Conservation (phyloP, 2,113 vertebrate genomes). For the Heterotilapia buettikoferi region DNA sequence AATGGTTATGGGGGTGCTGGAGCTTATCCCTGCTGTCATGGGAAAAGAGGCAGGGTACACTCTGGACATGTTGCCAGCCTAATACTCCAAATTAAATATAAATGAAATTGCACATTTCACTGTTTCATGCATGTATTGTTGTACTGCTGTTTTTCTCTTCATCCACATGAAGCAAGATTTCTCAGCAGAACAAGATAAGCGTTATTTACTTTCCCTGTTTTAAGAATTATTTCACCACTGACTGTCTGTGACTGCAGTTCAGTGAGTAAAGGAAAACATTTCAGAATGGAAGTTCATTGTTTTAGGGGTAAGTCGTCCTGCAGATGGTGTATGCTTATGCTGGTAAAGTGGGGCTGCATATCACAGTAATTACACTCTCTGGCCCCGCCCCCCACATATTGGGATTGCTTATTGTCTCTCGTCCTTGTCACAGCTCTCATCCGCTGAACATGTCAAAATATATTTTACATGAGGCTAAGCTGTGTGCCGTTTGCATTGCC, state of each 20-base stretch:
- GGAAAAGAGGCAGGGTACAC: background rate
- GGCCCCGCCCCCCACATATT: background rate
- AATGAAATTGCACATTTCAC: background rate
- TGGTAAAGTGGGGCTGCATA: background rate
- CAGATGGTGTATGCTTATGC: slow-evolving; percentile 21
- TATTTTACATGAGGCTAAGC: background rate
- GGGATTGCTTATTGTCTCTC: background rate
- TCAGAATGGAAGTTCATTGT: background rate
- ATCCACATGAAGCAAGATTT: background rate
- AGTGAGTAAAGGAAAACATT: background rate
- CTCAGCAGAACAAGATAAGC: background rate
- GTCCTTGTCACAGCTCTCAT: background rate
- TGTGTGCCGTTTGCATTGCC: background rate
- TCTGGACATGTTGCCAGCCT: background rate
- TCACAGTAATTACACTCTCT: background rate
- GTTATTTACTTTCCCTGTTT: background rate
- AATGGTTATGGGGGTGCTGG: background rate
- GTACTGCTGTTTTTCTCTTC: background rate
- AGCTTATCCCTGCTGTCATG: background rate
- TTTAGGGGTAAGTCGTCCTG: background rate
- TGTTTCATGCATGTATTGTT: background rate
- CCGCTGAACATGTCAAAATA: background rate
- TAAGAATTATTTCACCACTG: background rate
- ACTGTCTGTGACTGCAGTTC: background rate
- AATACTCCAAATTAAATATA: background rate